Percentiles rank a stretch among this genome's conserved stretches.
Conservation (phyloP, 2,113 vertebrate genomes). For the Semnornis frantzii region DNA sequence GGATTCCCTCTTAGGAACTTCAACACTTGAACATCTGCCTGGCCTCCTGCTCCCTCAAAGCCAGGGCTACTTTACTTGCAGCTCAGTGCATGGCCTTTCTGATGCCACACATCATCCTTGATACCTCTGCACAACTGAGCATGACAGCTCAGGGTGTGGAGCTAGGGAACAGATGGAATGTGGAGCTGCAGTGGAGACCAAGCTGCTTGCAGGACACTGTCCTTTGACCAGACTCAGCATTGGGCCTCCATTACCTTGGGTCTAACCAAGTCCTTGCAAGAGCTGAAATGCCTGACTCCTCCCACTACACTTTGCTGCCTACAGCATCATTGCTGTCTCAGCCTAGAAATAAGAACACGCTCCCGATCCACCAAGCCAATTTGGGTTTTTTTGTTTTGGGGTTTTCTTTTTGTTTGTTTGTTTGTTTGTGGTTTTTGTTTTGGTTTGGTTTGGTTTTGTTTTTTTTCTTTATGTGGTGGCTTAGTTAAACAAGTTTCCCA, state of each 20-base stretch:
- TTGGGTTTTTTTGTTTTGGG: no score
- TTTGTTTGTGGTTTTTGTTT: no score
- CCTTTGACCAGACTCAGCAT: neutral
- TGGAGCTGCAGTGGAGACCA: neutral
- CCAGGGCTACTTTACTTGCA: neutral
- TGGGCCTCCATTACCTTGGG: neutral
- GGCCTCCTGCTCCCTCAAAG: neutral
- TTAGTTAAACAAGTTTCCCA: neutral
- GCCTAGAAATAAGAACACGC: neutral
- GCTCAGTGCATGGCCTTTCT: neutral
- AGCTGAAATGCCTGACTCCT: rapidly evolving
- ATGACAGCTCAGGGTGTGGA: neutral
- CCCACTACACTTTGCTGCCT: neutral
- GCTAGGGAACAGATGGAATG: neutral
- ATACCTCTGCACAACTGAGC: neutral
- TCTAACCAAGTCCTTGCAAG: neutral
- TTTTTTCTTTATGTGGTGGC: neutral
- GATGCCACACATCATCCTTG: neutral
- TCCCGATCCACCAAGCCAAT: neutral
- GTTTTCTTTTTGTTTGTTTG: neutral
- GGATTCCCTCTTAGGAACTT: neutral
- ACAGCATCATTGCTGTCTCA: neutral
- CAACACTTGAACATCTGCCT: neutral
- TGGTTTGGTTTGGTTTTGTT: no score
- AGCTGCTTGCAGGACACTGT: neutral